Percentiles rank a stretch among this genome's conserved stretches.
These are phyloP conservation scores for Pogonus chalceus DNA, from an alignment of 1,140 invertebrate genomes.

Conservation along the genomic window DNA sequence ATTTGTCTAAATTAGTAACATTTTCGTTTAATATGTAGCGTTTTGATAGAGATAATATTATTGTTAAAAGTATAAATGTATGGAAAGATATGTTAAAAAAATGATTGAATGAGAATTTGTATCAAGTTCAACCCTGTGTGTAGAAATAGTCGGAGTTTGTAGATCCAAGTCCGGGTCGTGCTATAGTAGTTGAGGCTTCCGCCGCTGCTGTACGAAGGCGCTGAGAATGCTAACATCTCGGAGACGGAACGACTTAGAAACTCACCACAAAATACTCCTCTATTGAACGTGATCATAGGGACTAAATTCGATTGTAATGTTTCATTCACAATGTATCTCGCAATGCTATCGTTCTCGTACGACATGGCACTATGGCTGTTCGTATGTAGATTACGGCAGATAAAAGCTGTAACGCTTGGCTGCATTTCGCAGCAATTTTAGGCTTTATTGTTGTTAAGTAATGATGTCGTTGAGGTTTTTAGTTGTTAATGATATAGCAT, in stretches of 20 bases:
- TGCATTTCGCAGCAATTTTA: constrained; percentile 26
- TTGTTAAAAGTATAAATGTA: too few species aligned
- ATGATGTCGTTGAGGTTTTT: constrained; percentile 32
- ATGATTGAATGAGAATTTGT: too few species aligned
- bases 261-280: background rate
- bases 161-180: too few species aligned
- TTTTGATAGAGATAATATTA: too few species aligned
- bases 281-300: background rate
- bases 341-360: background rate
- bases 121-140: too few species aligned
- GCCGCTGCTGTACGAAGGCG: background rate
- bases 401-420: constrained; percentile 29
- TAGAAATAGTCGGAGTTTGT: too few species aligned
- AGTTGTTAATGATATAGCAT: constrained; percentile 28
- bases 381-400: constrained; percentile 29
- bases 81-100: too few species aligned
- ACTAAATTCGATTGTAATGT: background rate
- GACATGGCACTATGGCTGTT: background rate
- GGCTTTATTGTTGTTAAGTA: constrained; percentile 30
- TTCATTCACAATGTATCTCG: background rate
- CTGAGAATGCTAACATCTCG: background rate
- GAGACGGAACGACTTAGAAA: background rate
- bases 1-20: too few species aligned
- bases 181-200: background rate
- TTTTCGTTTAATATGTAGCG: too few species aligned